These are phyloP conservation scores for Coregonus suidteri DNA, from an alignment of 2,797 vertebrate genomes.

Conservation along the genomic window DNA sequence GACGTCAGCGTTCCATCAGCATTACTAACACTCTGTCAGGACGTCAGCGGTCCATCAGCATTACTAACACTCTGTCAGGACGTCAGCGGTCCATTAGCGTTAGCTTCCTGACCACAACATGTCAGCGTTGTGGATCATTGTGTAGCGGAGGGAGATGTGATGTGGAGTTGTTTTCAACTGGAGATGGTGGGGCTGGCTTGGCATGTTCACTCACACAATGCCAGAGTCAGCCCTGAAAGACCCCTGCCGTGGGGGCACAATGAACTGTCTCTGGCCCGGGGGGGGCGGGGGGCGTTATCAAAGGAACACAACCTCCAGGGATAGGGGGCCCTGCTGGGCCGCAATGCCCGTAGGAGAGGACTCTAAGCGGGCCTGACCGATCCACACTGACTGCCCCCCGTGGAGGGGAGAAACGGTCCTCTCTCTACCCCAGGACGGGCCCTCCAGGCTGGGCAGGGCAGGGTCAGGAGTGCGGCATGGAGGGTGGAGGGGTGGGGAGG, in stretches of 20 bases:
- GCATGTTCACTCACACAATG: constrained; percentile 71
- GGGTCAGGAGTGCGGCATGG: constrained; percentile 70
- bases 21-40: no score
- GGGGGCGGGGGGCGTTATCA: constrained; percentile 64
- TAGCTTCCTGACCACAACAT: constrained; percentile 59
- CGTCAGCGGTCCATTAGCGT: background rate
- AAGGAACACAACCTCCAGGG: constrained; percentile 58
- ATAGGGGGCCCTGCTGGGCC: constrained; percentile 65
- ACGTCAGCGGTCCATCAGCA: no score
- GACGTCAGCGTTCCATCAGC: background rate
- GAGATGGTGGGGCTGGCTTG: constrained; percentile 54
- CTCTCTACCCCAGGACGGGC: constrained; percentile 6
- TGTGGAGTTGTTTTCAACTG: constrained; percentile 44
- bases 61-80: no score
- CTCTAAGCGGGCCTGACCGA: constrained; percentile 70
- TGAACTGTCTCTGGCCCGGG: constrained; percentile 58
- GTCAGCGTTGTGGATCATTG: constrained; percentile 8
- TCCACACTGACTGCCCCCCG: constrained; percentile 73
- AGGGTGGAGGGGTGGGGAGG: constrained; percentile 40
- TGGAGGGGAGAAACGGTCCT: constrained; percentile 60
- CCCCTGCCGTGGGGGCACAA: constrained; percentile 59
- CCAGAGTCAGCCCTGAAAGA: constrained; percentile 71
- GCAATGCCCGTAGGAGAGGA: constrained; percentile 64
- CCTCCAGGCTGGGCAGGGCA: constrained; percentile 56
- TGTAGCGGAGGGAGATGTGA: background rate